Evolutionary conservation across 2,797 vertebrate genomes (phyloP), one percentile per base, ranked within the genome.

Genomic region (Apogon talboti): DNA sequence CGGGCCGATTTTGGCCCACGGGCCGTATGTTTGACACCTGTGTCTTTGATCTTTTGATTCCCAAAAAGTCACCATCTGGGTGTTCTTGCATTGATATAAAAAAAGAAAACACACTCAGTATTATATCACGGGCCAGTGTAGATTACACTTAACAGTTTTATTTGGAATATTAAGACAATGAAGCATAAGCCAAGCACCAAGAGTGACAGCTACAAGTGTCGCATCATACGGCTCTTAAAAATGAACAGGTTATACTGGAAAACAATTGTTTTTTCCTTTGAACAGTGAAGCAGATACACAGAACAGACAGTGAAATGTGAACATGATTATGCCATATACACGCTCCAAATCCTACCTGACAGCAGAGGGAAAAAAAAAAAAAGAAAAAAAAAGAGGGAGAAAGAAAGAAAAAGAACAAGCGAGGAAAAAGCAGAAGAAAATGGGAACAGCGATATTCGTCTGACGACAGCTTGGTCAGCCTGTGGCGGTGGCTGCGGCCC

Each of bases 131-230:
- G 78, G 71, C 78, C 79, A 75, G 78, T 84, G 89, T 89, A 82
- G 89, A 87, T 91, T 92, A 94, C 91, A 93, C 90, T 93, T 90
- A 92, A 93, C 87, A 88, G 86, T 92, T 94, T 94, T 94, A 94
- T 94, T 92, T 92, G 90, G 92, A 94, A 93, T 93, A 95, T 95
- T 95, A 95, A 95, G 93, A 94, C 93, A 94, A 93, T 92, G 90
- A 94, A 94, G 92, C 92, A 90, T 89, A 92, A 91, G 92, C 93
- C 91, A 94, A 94, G 94, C 94, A 95, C 93, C 92, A 93, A 93
- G 84, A 92, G 92, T 92, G 93, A 94, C 90, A 93, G 91, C 92
- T 93, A 94, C 91, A 94, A 89, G 91, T 93, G 91, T 91, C 81
- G 87, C 88, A 92, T 91, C 89, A 81, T 93, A 91, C 85, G 87